Base-by-base conservation (phyloP, 2,113 vertebrate species). In the Electrona antarctica region DNA sequence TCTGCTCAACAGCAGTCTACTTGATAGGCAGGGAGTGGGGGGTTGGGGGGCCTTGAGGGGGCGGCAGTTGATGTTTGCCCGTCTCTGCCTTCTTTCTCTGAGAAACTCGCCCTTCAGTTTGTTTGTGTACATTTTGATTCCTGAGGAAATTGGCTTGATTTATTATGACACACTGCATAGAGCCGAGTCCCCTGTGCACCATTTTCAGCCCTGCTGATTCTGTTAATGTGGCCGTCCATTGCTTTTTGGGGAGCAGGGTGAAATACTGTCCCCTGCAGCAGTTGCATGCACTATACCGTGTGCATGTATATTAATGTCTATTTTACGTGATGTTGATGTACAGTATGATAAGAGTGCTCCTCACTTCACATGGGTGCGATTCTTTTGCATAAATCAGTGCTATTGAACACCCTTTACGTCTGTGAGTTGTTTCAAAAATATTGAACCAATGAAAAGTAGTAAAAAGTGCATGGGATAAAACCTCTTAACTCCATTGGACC, bases 1-100 rank as follows among this genome's bases (percentile, higher is more conserved):
- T 55, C 64, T 55, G 50, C 74, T 76, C 69, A 6, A 9, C 54
- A 59, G 83, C 84, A 60, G 75, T 62, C 83, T 75, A 41, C 33
- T 55, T 55, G 33, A 41, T 41, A 6, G 33, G 33, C 33, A 41
- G 33, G 33, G 3, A 2, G 54, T 56, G 15, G n/a, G 15, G 11
- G 54, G 54, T 12, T 56, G 54, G 54, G 78, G 84, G 86, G 73
- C 21, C 21, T 21, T 21, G 68, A 77, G 67, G 57, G 46, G 60
- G 60, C 58, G 29, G 21, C 57, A 8, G 57, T 61, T 61, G 76
- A 66, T 3, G 51, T 60, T 33, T 61, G 72, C 67, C 79, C 33
- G 47, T 77, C 63, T 77, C 56, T 65, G 64, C 75, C 48, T 65
- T 41, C 47, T 63, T 71, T 77, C 33, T 29, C n/a, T 57, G 13